These are phyloP conservation scores for Dolichopus griseipennis DNA, from an alignment of 2,888 invertebrate species.

Conservation along the genomic window DNA sequence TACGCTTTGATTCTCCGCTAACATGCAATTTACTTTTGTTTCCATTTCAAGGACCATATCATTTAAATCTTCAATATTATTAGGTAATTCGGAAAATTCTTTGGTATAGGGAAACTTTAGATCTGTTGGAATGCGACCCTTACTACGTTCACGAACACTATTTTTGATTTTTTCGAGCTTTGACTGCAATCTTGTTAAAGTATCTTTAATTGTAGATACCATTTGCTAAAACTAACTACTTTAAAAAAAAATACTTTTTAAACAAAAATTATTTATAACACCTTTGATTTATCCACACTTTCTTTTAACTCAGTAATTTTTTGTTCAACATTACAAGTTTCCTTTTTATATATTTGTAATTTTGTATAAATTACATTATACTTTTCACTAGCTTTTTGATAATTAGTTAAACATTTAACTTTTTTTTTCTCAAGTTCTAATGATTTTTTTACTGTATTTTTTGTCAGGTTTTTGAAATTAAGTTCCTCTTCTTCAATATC, in stretches of 20 bases:
- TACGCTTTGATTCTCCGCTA: conserved; percentile 52
- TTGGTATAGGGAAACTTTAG: conserved; percentile 47
- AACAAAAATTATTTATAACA: conserved; percentile 18
- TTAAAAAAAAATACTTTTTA: too few relatives aligned
- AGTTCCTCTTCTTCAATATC: conserved; percentile 33
- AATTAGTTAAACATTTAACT: conserved; percentile 30
- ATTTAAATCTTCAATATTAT: conserved; percentile 47
- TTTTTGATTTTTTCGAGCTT: conserved; percentile 47
- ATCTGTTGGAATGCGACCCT: conserved; percentile 51
- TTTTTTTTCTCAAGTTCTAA: conserved; percentile 30
- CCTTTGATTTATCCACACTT: conserved; percentile 24
- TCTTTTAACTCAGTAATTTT: conserved; percentile 25
- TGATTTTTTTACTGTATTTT: conserved; percentile 30
- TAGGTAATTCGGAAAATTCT: conserved; percentile 49
- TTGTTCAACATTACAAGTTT: conserved; percentile 14
- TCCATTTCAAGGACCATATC: conserved; percentile 50
- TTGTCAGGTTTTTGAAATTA: conserved; percentile 23
- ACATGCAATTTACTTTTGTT: conserved; percentile 55
- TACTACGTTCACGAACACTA: conserved; percentile 49
- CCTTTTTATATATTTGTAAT: conserved; percentile 28
- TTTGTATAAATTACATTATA: conserved; percentile 30
- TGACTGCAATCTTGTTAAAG: conserved; percentile 34
- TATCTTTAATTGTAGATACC: conserved; percentile 39
- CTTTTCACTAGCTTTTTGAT: conserved; percentile 28
- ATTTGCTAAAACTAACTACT: conserved; percentile 32